Conservation (phyloP, 2,888 invertebrate species). For the Pristionchus arcanus region DNA sequence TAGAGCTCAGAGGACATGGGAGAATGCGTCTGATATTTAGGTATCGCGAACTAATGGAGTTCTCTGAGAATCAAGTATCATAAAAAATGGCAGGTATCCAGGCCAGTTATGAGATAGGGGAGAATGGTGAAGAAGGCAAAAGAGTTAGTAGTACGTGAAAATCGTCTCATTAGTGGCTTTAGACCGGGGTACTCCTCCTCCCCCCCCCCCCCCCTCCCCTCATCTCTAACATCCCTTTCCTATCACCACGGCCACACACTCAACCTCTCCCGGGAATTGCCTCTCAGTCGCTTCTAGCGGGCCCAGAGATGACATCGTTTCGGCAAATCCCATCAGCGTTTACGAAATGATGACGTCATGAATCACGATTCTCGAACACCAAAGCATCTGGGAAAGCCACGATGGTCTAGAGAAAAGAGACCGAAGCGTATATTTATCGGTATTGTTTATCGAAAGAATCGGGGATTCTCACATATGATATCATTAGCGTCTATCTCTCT, state of each 20-base stretch:
- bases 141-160: neutral
- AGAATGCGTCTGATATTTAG: neutral
- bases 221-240: conserved; percentile 17
- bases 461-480: neutral
- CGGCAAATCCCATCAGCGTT: neutral
- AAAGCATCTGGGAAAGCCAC: neutral
- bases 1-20: neutral
- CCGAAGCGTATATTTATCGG: neutral
- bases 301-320: neutral
- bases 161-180: conserved; percentile 30
- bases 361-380: neutral
- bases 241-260: conserved; percentile 12
- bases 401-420: neutral
- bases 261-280: neutral
- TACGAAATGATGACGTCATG: neutral
- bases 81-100: neutral
- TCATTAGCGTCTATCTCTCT: neutral
- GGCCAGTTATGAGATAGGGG: neutral
- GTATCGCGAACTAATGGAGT: neutral
- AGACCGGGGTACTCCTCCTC: neutral
- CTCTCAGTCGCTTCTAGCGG: neutral
- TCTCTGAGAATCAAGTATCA: neutral
- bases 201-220: neutral
- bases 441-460: neutral
- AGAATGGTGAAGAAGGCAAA: neutral